Percentiles rank a stretch among this genome's conserved stretches.
phyloP scores from a whole-genome alignment of 2,797 vertebrate species.

The Schizopygopsis pylzovi region DNA sequence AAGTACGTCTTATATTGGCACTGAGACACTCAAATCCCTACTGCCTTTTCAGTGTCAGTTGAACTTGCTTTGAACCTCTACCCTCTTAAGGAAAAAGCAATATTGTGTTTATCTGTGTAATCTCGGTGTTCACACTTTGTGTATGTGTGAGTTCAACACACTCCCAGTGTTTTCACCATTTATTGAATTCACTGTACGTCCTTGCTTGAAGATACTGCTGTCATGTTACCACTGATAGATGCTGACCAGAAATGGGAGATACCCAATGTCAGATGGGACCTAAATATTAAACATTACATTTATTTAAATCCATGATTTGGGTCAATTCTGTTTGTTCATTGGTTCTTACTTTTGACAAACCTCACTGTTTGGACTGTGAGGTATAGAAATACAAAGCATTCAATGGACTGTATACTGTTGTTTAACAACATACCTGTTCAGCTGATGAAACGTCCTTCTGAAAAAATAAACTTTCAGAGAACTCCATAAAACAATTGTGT shows the following conservation, averaged over 20 bases:
- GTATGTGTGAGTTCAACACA: constrained; percentile 17
- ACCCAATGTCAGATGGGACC: background rate
- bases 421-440: background rate
- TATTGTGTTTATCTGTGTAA: constrained; percentile 45
- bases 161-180: constrained; percentile 16
- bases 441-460: background rate
- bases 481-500: background rate
- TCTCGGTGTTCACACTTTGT: constrained; percentile 39
- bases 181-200: constrained; percentile 14
- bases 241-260: background rate
- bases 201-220: constrained; percentile 13
- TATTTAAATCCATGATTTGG: background rate
- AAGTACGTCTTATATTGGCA: background rate
- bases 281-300: background rate
- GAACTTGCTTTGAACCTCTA: constrained; percentile 67
- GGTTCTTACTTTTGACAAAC: background rate
- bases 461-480: background rate
- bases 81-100: constrained; percentile 53
- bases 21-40: background rate
- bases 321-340: background rate
- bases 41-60: constrained; percentile 56
- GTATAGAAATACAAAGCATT: background rate
- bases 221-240: background rate
- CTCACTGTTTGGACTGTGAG: background rate
- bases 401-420: background rate